Evolutionary conservation across 2,888 invertebrate species (phyloP).

Genomic region (Chloromyia formosa): DNA sequence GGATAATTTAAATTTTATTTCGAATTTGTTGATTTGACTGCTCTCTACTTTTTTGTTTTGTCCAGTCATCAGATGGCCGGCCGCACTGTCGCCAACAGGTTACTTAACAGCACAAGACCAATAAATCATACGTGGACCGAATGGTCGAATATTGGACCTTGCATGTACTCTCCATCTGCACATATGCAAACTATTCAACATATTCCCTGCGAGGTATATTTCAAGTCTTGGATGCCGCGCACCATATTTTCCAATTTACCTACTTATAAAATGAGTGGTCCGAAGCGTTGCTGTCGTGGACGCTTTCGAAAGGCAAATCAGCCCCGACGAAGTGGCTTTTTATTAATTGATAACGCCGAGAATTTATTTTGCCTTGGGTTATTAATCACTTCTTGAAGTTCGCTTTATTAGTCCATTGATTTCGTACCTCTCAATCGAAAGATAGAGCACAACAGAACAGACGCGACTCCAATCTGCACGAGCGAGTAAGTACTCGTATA

Average conservation of each 20-base stretch:
- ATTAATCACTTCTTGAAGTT: constrained; percentile 27
- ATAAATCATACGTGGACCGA: constrained; percentile 36
- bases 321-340: constrained; percentile 40
- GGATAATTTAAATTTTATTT: too few species aligned
- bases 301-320: constrained; percentile 35
- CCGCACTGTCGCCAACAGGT: constrained; percentile 39
- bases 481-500: too few species aligned
- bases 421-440: neutral
- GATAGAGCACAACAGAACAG: neutral
- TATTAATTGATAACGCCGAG: constrained; percentile 41
- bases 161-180: neutral
- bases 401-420: constrained; percentile 22
- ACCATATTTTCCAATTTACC: constrained; percentile 4
- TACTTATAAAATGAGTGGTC: constrained; percentile 21
- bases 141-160: constrained; percentile 3
- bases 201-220: neutral
- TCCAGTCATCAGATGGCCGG: constrained; percentile 9
- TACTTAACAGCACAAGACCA: constrained; percentile 33
- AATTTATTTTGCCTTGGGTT: constrained; percentile 36
- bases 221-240: constrained; percentile 1
- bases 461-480: neutral
- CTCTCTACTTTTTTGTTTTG: constrained; percentile 10
- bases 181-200: neutral
- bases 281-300: too few species aligned
- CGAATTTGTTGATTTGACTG: constrained; percentile 15